Evolutionary conservation across 2,113 vertebrate species (phyloP).

Genomic region (Desmodus rotundus): DNA sequence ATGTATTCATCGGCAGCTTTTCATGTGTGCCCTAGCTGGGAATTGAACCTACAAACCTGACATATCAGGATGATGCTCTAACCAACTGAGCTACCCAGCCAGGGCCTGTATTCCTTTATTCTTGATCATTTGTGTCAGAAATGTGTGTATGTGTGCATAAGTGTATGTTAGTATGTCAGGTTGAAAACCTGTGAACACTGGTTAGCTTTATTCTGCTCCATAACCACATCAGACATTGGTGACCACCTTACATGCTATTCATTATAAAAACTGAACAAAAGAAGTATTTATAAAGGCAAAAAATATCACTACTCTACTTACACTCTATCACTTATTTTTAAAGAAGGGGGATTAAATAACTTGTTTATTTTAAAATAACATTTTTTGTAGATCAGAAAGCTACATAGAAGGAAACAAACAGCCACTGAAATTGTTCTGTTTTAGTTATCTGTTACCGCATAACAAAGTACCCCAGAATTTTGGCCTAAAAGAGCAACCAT

Average conservation of each 20-base stretch:
- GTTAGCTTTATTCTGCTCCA: not conserved
- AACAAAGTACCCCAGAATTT: not conserved
- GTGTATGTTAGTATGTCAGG: not conserved
- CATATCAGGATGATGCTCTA: no score
- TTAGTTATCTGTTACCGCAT: not conserved
- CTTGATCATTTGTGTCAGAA: not conserved
- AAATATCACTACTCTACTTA: not conserved
- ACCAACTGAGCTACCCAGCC: no score
- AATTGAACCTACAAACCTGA: no score
- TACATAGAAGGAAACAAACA: not conserved
- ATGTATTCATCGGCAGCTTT: no score
- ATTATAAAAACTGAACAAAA: not conserved
- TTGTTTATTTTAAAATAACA: not conserved
- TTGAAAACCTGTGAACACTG: not conserved
- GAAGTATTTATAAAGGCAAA: not conserved
- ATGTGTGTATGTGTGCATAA: not conserved
- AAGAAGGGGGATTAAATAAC: not conserved
- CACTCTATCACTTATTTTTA: not conserved
- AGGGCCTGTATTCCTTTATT: no score
- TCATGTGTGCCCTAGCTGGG: no score
- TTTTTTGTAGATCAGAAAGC: not conserved
- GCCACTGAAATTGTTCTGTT: not conserved
- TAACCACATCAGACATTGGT: not conserved
- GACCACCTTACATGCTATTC: not conserved
- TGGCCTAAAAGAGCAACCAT: not conserved